Evolutionary conservation across 2,797 vertebrate genomes (phyloP).

Genomic region (Diceros bicornis): DNA sequence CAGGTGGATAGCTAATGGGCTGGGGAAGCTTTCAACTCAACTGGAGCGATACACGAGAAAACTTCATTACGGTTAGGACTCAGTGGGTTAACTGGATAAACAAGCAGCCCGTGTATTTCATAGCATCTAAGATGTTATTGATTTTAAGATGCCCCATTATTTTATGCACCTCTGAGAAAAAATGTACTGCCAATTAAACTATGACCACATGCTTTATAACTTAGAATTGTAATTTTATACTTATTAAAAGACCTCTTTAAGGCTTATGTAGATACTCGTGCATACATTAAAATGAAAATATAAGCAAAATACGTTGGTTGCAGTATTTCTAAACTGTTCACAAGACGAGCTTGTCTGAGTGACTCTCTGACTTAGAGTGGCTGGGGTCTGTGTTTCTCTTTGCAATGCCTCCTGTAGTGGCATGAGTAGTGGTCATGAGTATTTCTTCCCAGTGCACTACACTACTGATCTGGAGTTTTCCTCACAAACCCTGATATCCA

Average conservation of each 20-base stretch:
- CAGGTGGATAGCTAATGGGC: constrained; percentile 78
- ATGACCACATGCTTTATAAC: constrained; percentile 41
- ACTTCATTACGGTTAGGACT: constrained; percentile 74
- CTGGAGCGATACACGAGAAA: constrained; percentile 63
- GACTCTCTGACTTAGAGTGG: neutral
- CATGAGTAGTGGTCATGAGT: too few relatives aligned
- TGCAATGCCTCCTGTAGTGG: neutral
- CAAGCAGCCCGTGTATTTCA: neutral
- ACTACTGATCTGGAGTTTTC: neutral
- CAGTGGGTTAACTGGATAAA: constrained; percentile 71
- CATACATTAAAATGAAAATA: constrained; percentile 57
- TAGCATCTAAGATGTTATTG: constrained; percentile 26
- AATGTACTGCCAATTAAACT: constrained; percentile 61
- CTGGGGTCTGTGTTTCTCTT: neutral
- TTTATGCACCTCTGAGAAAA: neutral
- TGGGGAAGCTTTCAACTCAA: constrained; percentile 74
- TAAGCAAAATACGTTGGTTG: neutral
- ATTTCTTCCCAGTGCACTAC: neutral
- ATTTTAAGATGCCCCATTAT: constrained; percentile 49
- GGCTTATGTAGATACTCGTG: neutral
- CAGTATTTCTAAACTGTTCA: neutral
- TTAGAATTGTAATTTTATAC: constrained; percentile 34
- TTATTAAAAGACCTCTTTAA: constrained; percentile 49
- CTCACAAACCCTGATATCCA: neutral
- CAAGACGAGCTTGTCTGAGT: neutral